Percentiles rank a stretch among this genome's conserved stretches.
These are phyloP conservation scores for Malthinus flaveolus DNA, from an alignment of 2,888 invertebrate genomes.

Conservation along the genomic window DNA sequence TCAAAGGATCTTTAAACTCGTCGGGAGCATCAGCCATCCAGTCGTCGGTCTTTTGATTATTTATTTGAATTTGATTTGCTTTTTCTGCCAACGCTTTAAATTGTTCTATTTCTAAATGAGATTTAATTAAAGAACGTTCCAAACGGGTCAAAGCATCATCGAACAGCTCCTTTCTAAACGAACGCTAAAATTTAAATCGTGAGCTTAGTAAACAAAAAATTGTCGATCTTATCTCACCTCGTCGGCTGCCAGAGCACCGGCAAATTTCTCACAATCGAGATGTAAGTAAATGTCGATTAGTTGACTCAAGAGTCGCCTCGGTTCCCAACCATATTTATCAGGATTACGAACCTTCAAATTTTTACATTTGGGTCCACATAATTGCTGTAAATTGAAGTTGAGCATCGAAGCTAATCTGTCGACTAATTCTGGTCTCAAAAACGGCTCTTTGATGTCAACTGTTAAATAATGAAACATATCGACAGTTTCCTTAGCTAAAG, in stretches of 20 bases:
- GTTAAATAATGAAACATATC: conserved; percentile 98
- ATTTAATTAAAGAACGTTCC: conserved; percentile 81
- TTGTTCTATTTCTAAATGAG: conserved; percentile 80
- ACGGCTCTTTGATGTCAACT: conserved; percentile 91
- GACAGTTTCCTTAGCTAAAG: conserved; percentile 92
- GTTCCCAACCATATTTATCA: conserved; percentile 97
- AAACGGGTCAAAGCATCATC: conserved; percentile 86
- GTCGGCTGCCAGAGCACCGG: conserved; percentile 90
- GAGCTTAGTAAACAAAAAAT: not conserved
- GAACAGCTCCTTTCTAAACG: conserved; percentile 91
- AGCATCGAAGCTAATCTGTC: conserved; percentile 96
- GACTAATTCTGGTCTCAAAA: conserved; percentile 89
- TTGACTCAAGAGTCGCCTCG: conserved; percentile 85
- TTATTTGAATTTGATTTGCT: conserved; percentile 77
- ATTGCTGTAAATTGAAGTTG: conserved; percentile 95
- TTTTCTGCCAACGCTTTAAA: conserved; percentile 77
- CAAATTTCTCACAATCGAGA: conserved; percentile 89
- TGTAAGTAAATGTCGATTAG: conserved; percentile 97
- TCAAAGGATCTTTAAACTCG: conserved; percentile 94
- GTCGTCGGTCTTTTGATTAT: conserved; percentile 85
- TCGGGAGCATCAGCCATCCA: conserved; percentile 96
- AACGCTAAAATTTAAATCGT: conserved; percentile 68
- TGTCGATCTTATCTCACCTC: conserved; percentile 66
- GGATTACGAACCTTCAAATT: conserved; percentile 90
- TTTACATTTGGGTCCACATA: conserved; percentile 95